Percentiles rank a stretch among this genome's conserved stretches.
phyloP scores from a whole-genome alignment of 2,888 invertebrate genomes.

The Microctonus hyperodae region DNA sequence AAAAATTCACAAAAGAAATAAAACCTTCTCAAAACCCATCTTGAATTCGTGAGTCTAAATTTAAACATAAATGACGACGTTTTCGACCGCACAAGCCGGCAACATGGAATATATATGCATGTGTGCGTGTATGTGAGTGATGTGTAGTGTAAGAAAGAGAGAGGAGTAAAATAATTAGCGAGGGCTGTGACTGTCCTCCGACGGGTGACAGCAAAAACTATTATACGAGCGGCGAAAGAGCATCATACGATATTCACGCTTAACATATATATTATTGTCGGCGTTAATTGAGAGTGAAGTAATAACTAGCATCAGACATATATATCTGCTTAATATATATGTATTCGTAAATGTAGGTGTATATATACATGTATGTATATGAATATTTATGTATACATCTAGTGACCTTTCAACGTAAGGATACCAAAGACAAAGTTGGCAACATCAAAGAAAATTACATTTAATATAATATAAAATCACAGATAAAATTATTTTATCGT shows the following conservation, averaged over 20 bases:
- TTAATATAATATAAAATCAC: neutral
- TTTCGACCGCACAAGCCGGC: conserved; percentile 28
- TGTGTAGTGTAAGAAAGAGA: conserved; percentile 17
- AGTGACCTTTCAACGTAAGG: conserved; percentile 11
- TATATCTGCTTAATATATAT: too few relatives aligned
- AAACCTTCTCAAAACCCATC: conserved; percentile 30
- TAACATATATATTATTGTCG: conserved; percentile 8
- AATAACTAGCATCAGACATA: conserved; percentile 6
- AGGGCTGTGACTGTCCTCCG: conserved; percentile 29
- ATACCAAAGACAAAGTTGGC: conserved; percentile 15
- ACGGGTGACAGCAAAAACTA: conserved; percentile 22
- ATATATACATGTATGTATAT: too few relatives aligned
- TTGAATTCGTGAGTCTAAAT: conserved; percentile 38
- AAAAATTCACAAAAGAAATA: conserved; percentile 13
- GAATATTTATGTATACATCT: neutral
- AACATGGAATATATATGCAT: conserved; percentile 27
- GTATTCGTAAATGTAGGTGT: too few relatives aligned
- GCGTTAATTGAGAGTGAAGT: conserved; percentile 28
- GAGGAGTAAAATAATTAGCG: conserved; percentile 42
- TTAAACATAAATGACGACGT: conserved; percentile 37
- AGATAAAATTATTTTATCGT: neutral
- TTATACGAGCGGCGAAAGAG: conserved; percentile 3
- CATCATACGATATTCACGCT: conserved; percentile 14
- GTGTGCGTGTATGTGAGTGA: neutral
- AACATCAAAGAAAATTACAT: conserved; percentile 9